Evolutionary conservation across 2,113 vertebrate species (phyloP).

Genomic region (Stictonetta naevosa): DNA sequence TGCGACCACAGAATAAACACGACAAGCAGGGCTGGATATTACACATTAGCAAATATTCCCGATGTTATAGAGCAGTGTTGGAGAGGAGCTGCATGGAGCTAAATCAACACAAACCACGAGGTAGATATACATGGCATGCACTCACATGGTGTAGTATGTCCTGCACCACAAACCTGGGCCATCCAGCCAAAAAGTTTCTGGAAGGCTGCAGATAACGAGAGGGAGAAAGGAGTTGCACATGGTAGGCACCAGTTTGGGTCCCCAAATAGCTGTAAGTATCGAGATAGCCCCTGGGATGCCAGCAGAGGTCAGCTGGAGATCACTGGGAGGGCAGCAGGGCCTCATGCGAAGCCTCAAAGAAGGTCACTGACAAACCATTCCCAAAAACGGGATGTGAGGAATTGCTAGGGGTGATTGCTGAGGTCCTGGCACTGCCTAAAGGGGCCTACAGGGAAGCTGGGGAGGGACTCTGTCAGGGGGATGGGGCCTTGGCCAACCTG

Average conservation of each 20-base stretch:
- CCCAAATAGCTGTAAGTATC: background rate
- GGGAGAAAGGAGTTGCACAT: background rate
- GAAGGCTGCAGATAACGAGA: background rate
- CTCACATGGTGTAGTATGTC: background rate
- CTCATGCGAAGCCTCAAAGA: background rate
- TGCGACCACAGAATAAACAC: slow-evolving; percentile 31
- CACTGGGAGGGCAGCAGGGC: background rate
- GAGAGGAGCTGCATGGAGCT: background rate
- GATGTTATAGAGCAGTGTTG: slow-evolving; percentile 31
- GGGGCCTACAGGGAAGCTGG: no score
- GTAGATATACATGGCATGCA: background rate
- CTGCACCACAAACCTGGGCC: background rate
- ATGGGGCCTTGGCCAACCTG: no score
- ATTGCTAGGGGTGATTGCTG: background rate
- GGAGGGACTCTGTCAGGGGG: no score
- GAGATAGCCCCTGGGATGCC: background rate
- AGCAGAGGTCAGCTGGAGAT: background rate
- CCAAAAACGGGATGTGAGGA: background rate
- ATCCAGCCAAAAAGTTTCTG: background rate
- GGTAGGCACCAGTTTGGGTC: background rate
- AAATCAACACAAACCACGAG: slow-evolving; percentile 15
- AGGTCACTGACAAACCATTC: background rate
- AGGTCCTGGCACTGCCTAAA: no score
- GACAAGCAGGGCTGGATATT: background rate
- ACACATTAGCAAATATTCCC: slow-evolving; percentile 16